Conservation (phyloP, 23 tunicate genomes). For the Trididemnum miniatum region DNA sequence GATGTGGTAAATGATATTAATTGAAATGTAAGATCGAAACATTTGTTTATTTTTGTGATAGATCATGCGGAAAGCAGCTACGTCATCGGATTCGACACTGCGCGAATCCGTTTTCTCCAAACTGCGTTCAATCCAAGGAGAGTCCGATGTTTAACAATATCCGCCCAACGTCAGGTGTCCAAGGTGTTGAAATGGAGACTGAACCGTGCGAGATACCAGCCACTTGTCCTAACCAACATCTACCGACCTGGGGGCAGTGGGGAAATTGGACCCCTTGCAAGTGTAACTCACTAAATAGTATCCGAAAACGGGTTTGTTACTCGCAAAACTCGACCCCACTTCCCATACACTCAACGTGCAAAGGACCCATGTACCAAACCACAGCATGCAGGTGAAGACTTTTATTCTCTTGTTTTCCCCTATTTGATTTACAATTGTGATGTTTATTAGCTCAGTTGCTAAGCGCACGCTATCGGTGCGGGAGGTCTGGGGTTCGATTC, state of each 20-base stretch:
- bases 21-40: too few relatives aligned
- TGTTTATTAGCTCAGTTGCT: too few relatives aligned
- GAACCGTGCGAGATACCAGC: background rate
- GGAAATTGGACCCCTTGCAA: slow-evolving; percentile 48
- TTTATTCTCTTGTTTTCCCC: background rate
- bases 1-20: too few relatives aligned
- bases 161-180: background rate
- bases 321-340: background rate
- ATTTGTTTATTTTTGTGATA: background rate
- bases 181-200: background rate
- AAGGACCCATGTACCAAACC: slow-evolving; percentile 28
- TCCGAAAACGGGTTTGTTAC: slow-evolving; percentile 16
- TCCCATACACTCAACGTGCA: slow-evolving; percentile 9
- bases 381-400: slow-evolving; percentile 51
- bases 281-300: slow-evolving; percentile 25
- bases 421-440: background rate
- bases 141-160: background rate
- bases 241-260: slow-evolving; percentile 50
- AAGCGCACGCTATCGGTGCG: too few relatives aligned
- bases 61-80: slow-evolving; percentile 3
- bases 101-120: background rate
- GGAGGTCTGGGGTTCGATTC: too few relatives aligned
- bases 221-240: background rate
- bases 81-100: slow-evolving; percentile 27
- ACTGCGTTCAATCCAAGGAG: background rate